Evolutionary conservation across 2,888 invertebrate species (phyloP), one percentile per base, ranked within the genome.

Genomic region (Nomada goodeniana): DNA sequence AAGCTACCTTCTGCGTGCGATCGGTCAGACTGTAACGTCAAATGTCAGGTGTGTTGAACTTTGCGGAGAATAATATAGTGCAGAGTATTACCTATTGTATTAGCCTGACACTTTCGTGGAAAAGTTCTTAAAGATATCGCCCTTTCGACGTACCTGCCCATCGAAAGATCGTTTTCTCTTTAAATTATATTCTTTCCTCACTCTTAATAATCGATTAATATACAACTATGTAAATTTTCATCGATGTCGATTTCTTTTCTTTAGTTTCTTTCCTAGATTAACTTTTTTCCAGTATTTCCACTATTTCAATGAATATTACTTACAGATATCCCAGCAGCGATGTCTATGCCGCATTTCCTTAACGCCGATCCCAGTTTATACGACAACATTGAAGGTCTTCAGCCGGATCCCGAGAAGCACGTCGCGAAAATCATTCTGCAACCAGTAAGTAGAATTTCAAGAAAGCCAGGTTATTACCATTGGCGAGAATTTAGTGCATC

Each of bases 261-360:
- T 36, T 36, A 7, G 9, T 5, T 36, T 36, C 36, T 7, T 36
- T 36, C 5, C 7, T 36, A 36, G 36, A 36, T 15, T 47, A 47
- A 47, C 47, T 47, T 13, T 13, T 47, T 15, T 13, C 47, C 11
- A 47, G n/a, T n/a, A n/a, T n/a, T n/a, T n/a, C n/a, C n/a, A 3
- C 4, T 47, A 47, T 47, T 47, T 47, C 23, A 18, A 20, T 15
- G 5, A 18, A 4, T 3, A 13, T 47, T 69, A 52, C 65, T 88
- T 84, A 50, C 88, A 94, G 94, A 90, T 67, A 94, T 94, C 55
- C 94, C 94, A 42, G 91, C 92, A 0, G 94, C 94, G 1, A 90
- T 94, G 71, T 94, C 94, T 52, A 82, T 93, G 74, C 94, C 94
- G 18, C 94, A 94, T 88, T 94, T 94, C 75, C 90, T 93, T 64